Base-by-base conservation (phyloP, 1,140 invertebrate species). In the Neuroterus valhalla region DNA sequence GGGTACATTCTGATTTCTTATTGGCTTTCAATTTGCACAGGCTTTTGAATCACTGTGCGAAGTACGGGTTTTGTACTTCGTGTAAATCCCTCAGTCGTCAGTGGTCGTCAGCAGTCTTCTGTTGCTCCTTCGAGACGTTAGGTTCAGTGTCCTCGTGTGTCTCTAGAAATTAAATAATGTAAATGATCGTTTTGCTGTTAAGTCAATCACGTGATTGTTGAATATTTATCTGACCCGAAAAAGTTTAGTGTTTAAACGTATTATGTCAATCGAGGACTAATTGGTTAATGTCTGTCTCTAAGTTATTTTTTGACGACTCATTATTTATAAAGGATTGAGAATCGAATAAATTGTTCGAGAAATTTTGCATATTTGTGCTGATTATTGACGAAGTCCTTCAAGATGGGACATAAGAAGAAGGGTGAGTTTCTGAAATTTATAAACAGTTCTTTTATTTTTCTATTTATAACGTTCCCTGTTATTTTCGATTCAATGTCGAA, bases 331-430 rank as follows among this genome's bases (percentile, higher is more conserved):
- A 5, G 31, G 10, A 10, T 38, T 38, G 31, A 38, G 31, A 38
- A 38, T 38, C 31, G 6, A 38, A 8, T 38, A 8, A 10, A 38
- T 1, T 38, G 10, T 38, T 38, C 10, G 31, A 5, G 31, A 3
- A 10, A 38, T 0, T 10, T 38, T 38, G 1, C 8, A 38, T 38
- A 38, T 10, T 38, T 38, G 31, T 38, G 31, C 31, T 38, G 31
- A 10, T 38, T 8, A 38, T 38, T 38, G 31, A 38, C 31, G 31
- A 38, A 38, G 31, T 38, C 38, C 23, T 69, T 44, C 73, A 81
- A 80, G 62, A 80, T 81, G 78, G 73, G 66, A 31, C 74, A 80
- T 3, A 80, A 74, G 48, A 74, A 75, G 10, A 73, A 78, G 48
- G 71, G 69, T 80, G 74, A 81, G 71, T 76, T 74, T 15, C 3